Evolutionary conservation across 1,140 invertebrate genomes (phyloP).

Genomic region (Pectinophora gossypiella): DNA sequence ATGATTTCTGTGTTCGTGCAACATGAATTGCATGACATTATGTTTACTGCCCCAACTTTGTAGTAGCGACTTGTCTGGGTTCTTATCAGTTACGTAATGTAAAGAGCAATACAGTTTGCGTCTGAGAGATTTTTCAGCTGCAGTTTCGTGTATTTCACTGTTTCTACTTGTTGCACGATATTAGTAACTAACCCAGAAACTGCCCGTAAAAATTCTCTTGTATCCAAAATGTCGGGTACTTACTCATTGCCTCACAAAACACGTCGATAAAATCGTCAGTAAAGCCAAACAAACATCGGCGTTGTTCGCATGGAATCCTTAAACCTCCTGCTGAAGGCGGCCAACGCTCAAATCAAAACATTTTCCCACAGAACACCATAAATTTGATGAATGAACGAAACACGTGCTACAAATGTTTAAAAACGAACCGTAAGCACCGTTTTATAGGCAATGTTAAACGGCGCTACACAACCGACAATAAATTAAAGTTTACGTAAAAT

Average conservation of each 20-base stretch:
- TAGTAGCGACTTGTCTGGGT: too few relatives aligned
- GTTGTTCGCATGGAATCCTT: constrained; percentile 17
- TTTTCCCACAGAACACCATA: constrained; percentile 69
- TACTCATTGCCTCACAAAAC: constrained; percentile 5
- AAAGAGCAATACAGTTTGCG: too few relatives aligned
- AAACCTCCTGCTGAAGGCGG: constrained; percentile 12
- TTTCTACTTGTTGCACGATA: too few relatives aligned
- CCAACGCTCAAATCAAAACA: constrained; percentile 50
- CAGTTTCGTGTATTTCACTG: too few relatives aligned
- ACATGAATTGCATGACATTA: too few relatives aligned
- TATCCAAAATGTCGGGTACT: too few relatives aligned
- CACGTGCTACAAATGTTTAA: constrained; percentile 73
- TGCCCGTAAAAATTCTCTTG: too few relatives aligned
- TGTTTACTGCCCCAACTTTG: too few relatives aligned
- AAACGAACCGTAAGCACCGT: constrained; percentile 66
- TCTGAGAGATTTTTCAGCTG: too few relatives aligned
- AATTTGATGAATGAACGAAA: constrained; percentile 74
- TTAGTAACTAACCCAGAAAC: too few relatives aligned
- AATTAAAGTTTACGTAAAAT: constrained; percentile 75
- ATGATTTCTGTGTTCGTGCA: too few relatives aligned
- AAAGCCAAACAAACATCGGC: constrained; percentile 16
- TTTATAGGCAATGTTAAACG: constrained; percentile 74
- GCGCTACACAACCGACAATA: constrained; percentile 68
- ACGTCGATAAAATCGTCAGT: constrained; percentile 16
- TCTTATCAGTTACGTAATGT: too few relatives aligned